Evolutionary conservation across 1,140 invertebrate genomes (phyloP).

Genomic region (Pseudomyrmex gracilis): DNA sequence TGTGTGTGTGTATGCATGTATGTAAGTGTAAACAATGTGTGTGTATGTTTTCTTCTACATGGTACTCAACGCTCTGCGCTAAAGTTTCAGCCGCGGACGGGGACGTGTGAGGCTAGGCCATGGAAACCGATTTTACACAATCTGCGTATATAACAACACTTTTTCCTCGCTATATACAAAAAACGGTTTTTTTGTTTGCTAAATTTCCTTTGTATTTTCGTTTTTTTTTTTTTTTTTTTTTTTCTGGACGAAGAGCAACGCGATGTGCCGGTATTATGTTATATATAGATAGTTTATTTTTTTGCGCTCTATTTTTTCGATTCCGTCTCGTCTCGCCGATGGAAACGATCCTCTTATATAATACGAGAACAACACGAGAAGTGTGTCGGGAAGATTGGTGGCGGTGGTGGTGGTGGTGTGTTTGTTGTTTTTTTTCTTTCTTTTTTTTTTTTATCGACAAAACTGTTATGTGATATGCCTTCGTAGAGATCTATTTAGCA

Average conservation of each 20-base stretch:
- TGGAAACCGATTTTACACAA: conserved; percentile 62
- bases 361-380: conserved; percentile 11
- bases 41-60: neutral
- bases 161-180: conserved; percentile 68
- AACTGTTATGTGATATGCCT: conserved; percentile 35
- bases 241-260: conserved; percentile 37
- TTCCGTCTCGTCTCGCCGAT: conserved; percentile 20
- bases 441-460: too few species aligned
- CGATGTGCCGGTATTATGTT: neutral
- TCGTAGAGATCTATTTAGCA: conserved; percentile 70
- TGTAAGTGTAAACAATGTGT: neutral
- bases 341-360: conserved; percentile 4
- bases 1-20: conserved; percentile 10
- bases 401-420: conserved; percentile 31
- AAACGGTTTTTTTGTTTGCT: conserved; percentile 40
- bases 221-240: neutral
- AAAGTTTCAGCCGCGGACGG: conserved; percentile 69
- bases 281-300: too few species aligned
- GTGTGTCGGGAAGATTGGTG: conserved; percentile 15
- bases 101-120: conserved; percentile 67
- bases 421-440: neutral
- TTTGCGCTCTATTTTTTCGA: conserved; percentile 1
- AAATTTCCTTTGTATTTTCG: conserved; percentile 27
- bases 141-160: conserved; percentile 56
- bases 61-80: conserved; percentile 60